Evolutionary conservation across 2,888 invertebrate species (phyloP).

Genomic region (Perizoma flavofasciatum): DNA sequence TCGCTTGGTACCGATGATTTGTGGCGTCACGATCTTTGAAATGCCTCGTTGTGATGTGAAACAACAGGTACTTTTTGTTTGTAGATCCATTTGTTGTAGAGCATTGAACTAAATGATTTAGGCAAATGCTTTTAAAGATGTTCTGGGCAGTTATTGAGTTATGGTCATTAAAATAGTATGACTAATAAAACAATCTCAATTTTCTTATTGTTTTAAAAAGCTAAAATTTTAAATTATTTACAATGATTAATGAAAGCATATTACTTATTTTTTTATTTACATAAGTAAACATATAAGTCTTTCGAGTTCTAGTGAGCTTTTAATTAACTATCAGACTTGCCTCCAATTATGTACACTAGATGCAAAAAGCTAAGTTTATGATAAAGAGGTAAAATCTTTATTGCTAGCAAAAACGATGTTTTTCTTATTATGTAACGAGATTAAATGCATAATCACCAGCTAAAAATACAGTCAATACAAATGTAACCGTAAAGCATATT

Average conservation of each 20-base stretch:
- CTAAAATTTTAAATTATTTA: too few species aligned
- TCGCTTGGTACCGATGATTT: slow-evolving; percentile 65
- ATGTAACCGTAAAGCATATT: too few species aligned
- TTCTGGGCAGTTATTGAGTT: not conserved
- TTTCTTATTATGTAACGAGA: slow-evolving; percentile 15
- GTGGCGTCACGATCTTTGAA: slow-evolving; percentile 63
- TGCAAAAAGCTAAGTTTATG: too few species aligned
- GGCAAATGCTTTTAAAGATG: slow-evolving; percentile 7
- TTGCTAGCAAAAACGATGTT: slow-evolving; percentile 5
- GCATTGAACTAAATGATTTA: slow-evolving; percentile 29
- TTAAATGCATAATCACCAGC: slow-evolving; percentile 11
- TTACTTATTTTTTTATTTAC: too few species aligned
- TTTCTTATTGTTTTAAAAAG: too few species aligned
- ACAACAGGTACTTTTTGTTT: slow-evolving; percentile 44
- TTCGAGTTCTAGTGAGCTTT: too few species aligned
- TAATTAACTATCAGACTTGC: too few species aligned
- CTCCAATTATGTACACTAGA: too few species aligned
- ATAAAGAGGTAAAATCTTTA: not conserved
- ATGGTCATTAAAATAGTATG: not conserved
- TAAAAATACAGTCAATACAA: too few species aligned
- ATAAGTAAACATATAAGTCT: too few species aligned
- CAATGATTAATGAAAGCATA: too few species aligned
- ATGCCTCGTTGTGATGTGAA: slow-evolving; percentile 53
- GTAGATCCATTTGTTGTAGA: slow-evolving; percentile 34
- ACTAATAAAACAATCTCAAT: too few species aligned